Evolutionary conservation across 1,140 invertebrate species (phyloP), one percentile per base, ranked within the genome.

Genomic region (Triops cancriformis): DNA sequence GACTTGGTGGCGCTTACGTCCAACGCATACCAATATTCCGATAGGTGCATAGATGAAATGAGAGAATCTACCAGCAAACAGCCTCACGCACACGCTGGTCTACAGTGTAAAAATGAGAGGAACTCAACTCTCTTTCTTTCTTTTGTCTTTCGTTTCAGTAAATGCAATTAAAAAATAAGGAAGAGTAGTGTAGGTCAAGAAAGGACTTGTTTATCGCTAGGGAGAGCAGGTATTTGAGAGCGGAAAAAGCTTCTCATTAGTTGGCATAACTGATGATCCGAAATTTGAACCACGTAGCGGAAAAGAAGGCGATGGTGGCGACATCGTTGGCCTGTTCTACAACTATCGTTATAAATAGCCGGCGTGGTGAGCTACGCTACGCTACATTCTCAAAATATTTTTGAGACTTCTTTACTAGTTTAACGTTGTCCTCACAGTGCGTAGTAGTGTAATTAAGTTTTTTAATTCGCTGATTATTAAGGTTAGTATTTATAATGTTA

Each of bases 361-460:
- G 51, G 51, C 51, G 51, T 64, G 51, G 51, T 64, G 6, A 64
- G 51, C 51, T 64, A 64, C 51, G 51, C 18, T 64, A 64, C 51
- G 51, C 51, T 64, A 18, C 51, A 64, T 64, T 64, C 51, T 23
- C 51, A 64, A 64, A 23, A 64, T 23, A n/a, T 64, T 64, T 64
- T 18, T 18, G 51, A 64, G 51, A 64, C 23, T 64, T 18, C 23
- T 64, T 64, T n/a, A 14, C 18, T n/a, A 64, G 51, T 64, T 64
- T 64, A 11, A 64, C 23, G 23, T 37, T 0, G 51, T 64, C 6
- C n/a, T 14, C 18, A 64, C 51, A 6, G 51, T 64, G 51, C 1
- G 14, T 64, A 64, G 18, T 10, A 6, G 51, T 64, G 14, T 64
- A 64, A 18, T 23, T 64, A 6, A 64, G 10, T 1, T 64, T 64